These are phyloP conservation scores for Philotrypesis tridentata DNA, from an alignment of 1,140 invertebrate species.

Conservation along the genomic window DNA sequence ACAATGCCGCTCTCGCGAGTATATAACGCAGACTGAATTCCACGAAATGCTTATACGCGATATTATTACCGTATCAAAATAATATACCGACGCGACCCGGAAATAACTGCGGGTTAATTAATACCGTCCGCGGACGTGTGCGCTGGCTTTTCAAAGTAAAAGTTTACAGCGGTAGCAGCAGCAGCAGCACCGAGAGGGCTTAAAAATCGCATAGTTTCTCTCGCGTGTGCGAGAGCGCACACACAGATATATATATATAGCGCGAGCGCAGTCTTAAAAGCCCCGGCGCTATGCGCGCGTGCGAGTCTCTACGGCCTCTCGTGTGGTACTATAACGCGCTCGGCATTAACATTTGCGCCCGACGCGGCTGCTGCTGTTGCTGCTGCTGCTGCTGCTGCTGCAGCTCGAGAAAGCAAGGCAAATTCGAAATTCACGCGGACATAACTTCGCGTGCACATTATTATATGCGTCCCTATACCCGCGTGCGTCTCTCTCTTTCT, in stretches of 20 bases:
- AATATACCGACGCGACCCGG: not conserved
- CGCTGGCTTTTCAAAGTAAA: not conserved
- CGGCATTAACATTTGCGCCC: not conserved
- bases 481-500: too few species aligned
- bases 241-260: too few species aligned
- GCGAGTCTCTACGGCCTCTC: not conserved
- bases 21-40: not conserved
- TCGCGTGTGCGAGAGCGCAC: too few species aligned
- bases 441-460: constrained; percentile 7
- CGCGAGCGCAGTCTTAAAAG: not conserved
- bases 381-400: too few species aligned
- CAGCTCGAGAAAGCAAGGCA: not conserved
- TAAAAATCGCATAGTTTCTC: not conserved
- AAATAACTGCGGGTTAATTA: not conserved
- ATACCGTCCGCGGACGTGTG: not conserved
- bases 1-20: too few species aligned
- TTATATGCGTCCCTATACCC: not conserved
- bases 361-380: not conserved
- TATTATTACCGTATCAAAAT: not conserved
- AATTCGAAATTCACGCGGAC: constrained; percentile 13
- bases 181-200: too few species aligned
- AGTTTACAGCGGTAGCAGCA: not conserved
- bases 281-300: not conserved
- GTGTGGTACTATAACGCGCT: not conserved
- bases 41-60: not conserved